A percentile compares a stretch with the other conserved stretches of the same genome.
Evolutionary conservation across 2,797 vertebrate genomes (phyloP).

Genomic region (Halcyon chelicuti): DNA sequence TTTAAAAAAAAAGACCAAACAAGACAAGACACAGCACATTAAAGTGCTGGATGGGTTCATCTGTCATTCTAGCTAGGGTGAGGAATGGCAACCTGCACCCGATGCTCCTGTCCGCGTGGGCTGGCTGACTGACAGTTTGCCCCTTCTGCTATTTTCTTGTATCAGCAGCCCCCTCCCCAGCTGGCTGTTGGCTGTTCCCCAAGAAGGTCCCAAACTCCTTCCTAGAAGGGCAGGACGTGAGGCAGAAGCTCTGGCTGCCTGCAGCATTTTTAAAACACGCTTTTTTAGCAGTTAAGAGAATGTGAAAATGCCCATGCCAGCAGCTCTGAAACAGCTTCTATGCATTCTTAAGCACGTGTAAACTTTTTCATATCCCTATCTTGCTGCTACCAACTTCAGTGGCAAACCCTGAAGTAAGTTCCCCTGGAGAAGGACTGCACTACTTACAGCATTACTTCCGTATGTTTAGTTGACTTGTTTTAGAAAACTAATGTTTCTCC

Average conservation of each 20-base stretch:
- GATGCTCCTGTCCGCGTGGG: neutral
- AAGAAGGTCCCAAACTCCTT: neutral
- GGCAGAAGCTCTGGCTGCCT: neutral
- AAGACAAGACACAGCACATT: neutral
- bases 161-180: neutral
- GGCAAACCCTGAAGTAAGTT: neutral
- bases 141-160: neutral
- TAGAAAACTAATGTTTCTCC: neutral
- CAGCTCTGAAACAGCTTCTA: neutral
- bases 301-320: neutral
- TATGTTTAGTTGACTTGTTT: neutral
- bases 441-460: neutral
- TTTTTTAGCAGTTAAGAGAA: neutral
- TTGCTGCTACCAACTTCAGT: neutral
- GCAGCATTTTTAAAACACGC: neutral
- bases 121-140: neutral
- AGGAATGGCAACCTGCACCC: neutral
- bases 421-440: neutral
- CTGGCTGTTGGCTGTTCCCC: neutral
- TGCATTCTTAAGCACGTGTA: neutral
- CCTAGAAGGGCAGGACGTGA: neutral
- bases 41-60: neutral
- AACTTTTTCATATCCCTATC: neutral
- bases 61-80: neutral
- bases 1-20: neutral